Evolutionary conservation across 2,888 invertebrate species (phyloP).

Genomic region (Mechanitis mazaeus): DNA sequence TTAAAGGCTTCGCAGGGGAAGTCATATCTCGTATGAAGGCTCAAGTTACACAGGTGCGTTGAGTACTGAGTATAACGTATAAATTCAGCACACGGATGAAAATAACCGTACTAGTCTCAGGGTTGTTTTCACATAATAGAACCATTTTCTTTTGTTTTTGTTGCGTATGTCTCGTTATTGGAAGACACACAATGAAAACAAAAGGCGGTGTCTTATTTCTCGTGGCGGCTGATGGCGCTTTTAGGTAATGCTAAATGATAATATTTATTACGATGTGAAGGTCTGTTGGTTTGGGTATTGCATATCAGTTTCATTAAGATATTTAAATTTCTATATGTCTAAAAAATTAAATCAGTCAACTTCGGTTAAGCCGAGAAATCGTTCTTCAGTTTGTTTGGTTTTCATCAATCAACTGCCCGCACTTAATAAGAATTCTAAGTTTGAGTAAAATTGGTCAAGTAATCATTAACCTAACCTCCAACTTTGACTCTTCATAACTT

Average conservation of each 20-base stretch:
- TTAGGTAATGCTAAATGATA: background rate
- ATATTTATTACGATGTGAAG: no score
- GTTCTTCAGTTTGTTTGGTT: no score
- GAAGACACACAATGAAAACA: constrained; percentile 72
- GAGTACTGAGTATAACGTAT: constrained; percentile 71
- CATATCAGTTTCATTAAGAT: no score
- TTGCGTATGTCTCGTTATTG: constrained; percentile 68
- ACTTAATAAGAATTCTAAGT: no score
- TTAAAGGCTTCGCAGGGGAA: constrained; percentile 19
- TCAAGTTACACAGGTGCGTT: constrained; percentile 47
- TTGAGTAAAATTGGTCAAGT: no score
- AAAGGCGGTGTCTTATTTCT: constrained; percentile 69
- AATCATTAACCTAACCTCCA: no score
- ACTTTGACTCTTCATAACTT: no score
- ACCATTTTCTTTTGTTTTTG: constrained; percentile 76
- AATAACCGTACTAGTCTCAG: constrained; percentile 71
- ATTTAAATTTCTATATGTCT: no score
- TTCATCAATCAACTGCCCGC: no score
- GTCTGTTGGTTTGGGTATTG: no score
- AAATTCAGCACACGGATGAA: constrained; percentile 74
- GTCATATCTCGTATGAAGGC: constrained; percentile 36
- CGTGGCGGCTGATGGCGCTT: constrained; percentile 31
- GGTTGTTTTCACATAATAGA: constrained; percentile 77
- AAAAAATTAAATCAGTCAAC: no score
- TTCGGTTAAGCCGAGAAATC: no score